Percentiles rank a stretch among this genome's conserved stretches.
Evolutionary conservation across 2,888 invertebrate species (phyloP).

Genomic region (Rhingia rostrata): DNA sequence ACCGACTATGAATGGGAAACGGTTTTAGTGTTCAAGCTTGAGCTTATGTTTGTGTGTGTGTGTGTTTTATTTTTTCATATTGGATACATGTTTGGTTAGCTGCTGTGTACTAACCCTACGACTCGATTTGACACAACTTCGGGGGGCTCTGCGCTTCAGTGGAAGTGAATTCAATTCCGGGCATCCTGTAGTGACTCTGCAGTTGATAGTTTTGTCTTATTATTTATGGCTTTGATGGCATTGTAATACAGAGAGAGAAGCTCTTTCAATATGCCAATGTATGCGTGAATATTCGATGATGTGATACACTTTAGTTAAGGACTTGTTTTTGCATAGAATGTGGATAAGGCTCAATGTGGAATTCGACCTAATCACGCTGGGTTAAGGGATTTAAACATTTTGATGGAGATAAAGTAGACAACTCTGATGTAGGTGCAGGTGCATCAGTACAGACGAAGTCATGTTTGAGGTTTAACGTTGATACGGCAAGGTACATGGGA

Average conservation of each 20-base stretch:
- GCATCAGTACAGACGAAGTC: no score
- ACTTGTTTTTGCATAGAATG: background rate
- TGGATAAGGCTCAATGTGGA: background rate
- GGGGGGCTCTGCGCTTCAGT: conserved; percentile 7
- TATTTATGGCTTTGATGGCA: conserved; percentile 8
- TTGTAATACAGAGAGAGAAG: background rate
- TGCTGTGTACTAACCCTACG: background rate
- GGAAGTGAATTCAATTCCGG: conserved; percentile 37
- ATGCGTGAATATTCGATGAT: background rate
- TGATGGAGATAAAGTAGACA: background rate
- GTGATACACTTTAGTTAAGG: no score
- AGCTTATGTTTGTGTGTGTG: background rate
- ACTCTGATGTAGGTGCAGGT: no score
- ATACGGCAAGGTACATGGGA: no score
- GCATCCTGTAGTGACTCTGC: conserved; percentile 14
- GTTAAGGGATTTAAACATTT: conserved; percentile 13
- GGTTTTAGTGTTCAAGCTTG: background rate
- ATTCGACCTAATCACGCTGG: conserved; percentile 9
- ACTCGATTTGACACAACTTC: conserved; percentile 27
- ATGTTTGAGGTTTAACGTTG: no score
- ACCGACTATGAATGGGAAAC: conserved; percentile 21
- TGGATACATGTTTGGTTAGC: conserved; percentile 3
- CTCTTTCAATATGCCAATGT: background rate
- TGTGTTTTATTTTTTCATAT: background rate
- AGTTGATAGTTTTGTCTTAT: background rate